Evolutionary conservation across 1,140 invertebrate genomes (phyloP).

Genomic region (Colletes latitarsis): DNA sequence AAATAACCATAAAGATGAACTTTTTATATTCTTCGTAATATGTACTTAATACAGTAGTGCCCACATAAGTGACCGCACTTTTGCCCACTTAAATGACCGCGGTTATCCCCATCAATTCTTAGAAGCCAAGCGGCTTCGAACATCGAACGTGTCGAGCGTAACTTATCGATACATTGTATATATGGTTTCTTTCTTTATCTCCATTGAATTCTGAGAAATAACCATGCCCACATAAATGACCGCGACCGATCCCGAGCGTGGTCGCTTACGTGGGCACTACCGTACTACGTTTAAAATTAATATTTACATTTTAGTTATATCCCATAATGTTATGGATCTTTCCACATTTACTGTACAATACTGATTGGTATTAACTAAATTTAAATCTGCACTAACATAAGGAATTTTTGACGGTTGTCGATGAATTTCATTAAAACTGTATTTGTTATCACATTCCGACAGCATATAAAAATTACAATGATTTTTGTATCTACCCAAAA

Average conservation of each 20-base stretch:
- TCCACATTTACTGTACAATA: slow-evolving; percentile 70
- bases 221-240: no score
- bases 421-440: slow-evolving; percentile 61
- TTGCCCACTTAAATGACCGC: no score
- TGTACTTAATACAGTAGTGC: slow-evolving; percentile 3
- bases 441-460: slow-evolving; percentile 52
- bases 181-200: no score
- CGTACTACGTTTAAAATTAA: neutral
- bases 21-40: slow-evolving; percentile 6
- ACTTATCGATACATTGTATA: no score
- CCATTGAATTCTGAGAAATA: no score
- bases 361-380: slow-evolving; percentile 58
- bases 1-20: slow-evolving; percentile 27
- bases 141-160: no score
- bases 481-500: slow-evolving; percentile 69
- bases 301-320: slow-evolving; percentile 69
- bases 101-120: no score
- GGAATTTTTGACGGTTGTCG: slow-evolving; percentile 56
- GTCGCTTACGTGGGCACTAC: no score
- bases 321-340: slow-evolving; percentile 69
- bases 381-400: slow-evolving; percentile 68
- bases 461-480: slow-evolving; percentile 66
- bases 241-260: no score
- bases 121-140: no score
- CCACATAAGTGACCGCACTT: no score